A percentile compares a stretch with the other conserved stretches of the same genome.
Conservation (phyloP, 2,797 vertebrate species). For the Eulemur mongoz region DNA sequence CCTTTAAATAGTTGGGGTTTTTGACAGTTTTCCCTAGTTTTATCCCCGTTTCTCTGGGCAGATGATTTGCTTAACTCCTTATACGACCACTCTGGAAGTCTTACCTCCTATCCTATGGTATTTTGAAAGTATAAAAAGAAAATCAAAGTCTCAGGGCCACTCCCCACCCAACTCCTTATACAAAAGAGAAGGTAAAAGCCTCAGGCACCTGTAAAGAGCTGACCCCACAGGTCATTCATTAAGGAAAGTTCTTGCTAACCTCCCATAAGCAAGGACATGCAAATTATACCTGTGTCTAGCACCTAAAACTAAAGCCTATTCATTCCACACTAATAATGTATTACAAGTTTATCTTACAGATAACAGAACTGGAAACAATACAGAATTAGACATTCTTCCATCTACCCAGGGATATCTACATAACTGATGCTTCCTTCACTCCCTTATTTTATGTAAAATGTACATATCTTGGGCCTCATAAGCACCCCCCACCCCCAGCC, state of each 20-base stretch:
- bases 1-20: background rate
- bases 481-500: background rate
- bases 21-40: background rate
- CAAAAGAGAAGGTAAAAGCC: background rate
- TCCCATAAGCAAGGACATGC: no score
- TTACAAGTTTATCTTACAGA: background rate
- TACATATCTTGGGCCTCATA: background rate
- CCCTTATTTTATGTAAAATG: background rate
- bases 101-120: background rate
- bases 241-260: background rate
- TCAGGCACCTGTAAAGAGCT: background rate
- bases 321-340: background rate
- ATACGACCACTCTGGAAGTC: background rate
- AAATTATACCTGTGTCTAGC: background rate
- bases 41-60: conserved; percentile 4
- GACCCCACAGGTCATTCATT: background rate
- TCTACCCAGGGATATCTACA: background rate
- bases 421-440: background rate
- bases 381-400: background rate
- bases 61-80: background rate
- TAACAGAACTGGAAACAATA: background rate
- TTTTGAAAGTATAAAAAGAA: background rate
- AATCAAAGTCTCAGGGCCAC: background rate
- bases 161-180: background rate
- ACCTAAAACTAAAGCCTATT: background rate